phyloP scores from a whole-genome alignment of 1,140 invertebrate species.

The Archivesica marissinica region DNA sequence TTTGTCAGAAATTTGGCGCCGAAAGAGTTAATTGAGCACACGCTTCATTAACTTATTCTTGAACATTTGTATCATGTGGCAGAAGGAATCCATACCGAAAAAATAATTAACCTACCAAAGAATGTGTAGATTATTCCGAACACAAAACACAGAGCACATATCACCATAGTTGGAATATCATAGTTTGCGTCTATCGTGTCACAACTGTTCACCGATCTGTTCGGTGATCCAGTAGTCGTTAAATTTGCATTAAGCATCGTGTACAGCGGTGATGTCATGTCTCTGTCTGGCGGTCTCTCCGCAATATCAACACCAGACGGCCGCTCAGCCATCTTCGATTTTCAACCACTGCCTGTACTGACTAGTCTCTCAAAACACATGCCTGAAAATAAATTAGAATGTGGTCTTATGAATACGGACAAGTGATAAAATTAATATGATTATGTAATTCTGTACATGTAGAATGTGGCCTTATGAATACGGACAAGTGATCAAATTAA shows the following conservation, averaged over 20 bases:
- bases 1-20: too few relatives aligned
- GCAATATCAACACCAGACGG: constrained; percentile 9
- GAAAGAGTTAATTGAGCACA: too few relatives aligned
- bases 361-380: background rate
- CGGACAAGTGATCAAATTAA: background rate
- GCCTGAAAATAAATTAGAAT: background rate
- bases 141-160: constrained; percentile 86
- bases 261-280: constrained; percentile 27
- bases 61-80: too few relatives aligned
- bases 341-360: background rate
- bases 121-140: constrained; percentile 88
- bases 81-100: too few relatives aligned
- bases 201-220: constrained; percentile 76
- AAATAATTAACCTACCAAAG: constrained; percentile 85
- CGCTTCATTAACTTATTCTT: too few relatives aligned
- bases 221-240: constrained; percentile 61
- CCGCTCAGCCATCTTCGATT: constrained; percentile 22
- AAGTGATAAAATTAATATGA: background rate
- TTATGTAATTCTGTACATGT: background rate
- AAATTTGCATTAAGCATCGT: constrained; percentile 6
- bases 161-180: constrained; percentile 85
- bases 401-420: background rate
- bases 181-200: constrained; percentile 86
- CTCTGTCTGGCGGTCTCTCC: background rate
- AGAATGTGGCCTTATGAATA: background rate